phyloP scores from a whole-genome alignment of 2,888 invertebrate species.

The Tryphoninae sp. region DNA sequence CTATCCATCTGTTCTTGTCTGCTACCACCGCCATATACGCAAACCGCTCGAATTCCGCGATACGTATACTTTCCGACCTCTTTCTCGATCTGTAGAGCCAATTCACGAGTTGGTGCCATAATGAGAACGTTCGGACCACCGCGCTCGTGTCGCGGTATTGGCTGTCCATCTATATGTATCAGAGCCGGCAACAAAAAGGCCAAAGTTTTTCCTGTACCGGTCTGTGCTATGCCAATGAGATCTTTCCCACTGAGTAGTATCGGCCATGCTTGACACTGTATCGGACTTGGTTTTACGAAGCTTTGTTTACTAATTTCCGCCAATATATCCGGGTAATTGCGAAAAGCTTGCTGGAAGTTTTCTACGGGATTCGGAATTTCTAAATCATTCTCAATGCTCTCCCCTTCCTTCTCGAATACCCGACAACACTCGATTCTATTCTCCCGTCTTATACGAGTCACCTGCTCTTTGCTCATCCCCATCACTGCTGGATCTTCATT shows the following conservation, averaged over 20 bases:
- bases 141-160: constrained; percentile 87
- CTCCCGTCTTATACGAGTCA: constrained; percentile 84
- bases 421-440: constrained; percentile 89
- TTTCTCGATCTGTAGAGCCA: constrained; percentile 95
- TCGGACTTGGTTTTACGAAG: constrained; percentile 93
- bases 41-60: constrained; percentile 92
- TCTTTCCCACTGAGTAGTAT: constrained; percentile 94
- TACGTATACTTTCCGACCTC: constrained; percentile 96
- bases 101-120: constrained; percentile 95
- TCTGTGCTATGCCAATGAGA: constrained; percentile 98
- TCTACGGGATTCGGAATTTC: constrained; percentile 89
- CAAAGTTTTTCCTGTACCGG: constrained; percentile 96
- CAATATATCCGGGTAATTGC: constrained; percentile 91
- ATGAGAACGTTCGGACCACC: constrained; percentile 93
- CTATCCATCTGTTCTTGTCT: constrained; percentile 89
- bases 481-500: constrained; percentile 88
- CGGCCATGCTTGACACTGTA: constrained; percentile 98
- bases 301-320: constrained; percentile 90
- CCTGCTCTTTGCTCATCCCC: constrained; percentile 85
- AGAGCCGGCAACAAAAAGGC: constrained; percentile 96
- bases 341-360: constrained; percentile 88
- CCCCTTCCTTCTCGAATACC: constrained; percentile 83
- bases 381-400: constrained; percentile 77
- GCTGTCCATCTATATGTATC: constrained; percentile 95
- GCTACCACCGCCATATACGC: constrained; percentile 95